These are phyloP conservation scores for Drosophila seclusa DNA, from an alignment of 2,888 invertebrate species.

Conservation along the genomic window DNA sequence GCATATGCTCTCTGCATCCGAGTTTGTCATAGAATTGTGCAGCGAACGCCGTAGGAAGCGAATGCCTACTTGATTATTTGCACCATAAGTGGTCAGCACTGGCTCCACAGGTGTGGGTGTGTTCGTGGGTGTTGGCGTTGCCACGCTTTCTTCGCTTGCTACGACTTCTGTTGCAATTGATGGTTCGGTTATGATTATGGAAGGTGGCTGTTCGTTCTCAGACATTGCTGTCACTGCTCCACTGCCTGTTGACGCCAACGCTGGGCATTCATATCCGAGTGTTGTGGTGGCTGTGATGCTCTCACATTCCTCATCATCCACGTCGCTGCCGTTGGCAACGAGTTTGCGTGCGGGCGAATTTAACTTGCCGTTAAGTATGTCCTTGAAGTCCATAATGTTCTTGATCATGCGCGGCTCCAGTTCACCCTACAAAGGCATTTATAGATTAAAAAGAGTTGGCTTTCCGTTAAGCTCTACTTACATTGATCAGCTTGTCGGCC, in stretches of 20 bases:
- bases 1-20: conserved; percentile 72
- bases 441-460: not conserved
- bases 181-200: not conserved
- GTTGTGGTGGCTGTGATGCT: conserved; percentile 48
- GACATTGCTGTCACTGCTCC: conserved; percentile 7
- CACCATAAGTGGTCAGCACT: conserved; percentile 60
- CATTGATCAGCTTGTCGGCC: conserved; percentile 78
- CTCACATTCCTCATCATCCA: conserved; percentile 56
- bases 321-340: conserved; percentile 54
- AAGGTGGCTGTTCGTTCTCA: conserved; percentile 8
- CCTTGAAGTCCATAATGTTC: conserved; percentile 79
- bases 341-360: conserved; percentile 58
- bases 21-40: conserved; percentile 57
- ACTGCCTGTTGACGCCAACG: not conserved
- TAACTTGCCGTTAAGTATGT: conserved; percentile 81
- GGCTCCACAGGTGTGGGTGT: conserved; percentile 30
- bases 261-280: conserved; percentile 28
- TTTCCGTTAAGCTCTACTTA: conserved; percentile 28
- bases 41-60: conserved; percentile 62
- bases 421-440: conserved; percentile 73
- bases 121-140: not conserved
- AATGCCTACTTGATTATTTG: conserved; percentile 57
- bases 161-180: not conserved
- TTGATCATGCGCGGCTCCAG: conserved; percentile 81
- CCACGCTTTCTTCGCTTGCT: not conserved